These are phyloP conservation scores for Hippocampus abdominalis DNA, from an alignment of 2,113 vertebrate species.

Conservation along the genomic window DNA sequence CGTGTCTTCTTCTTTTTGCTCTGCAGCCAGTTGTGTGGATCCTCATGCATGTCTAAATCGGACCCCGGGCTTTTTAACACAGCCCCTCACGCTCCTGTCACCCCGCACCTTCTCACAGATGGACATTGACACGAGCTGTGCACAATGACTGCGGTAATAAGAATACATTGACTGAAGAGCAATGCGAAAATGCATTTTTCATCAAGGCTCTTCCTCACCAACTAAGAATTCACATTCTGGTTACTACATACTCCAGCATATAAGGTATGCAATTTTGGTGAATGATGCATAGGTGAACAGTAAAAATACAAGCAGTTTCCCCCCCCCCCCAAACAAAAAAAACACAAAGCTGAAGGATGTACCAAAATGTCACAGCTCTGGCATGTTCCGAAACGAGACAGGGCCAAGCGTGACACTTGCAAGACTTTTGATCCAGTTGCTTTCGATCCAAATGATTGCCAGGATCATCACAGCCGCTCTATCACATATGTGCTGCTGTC, in stretches of 20 bases:
- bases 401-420: slow-evolving; percentile 20
- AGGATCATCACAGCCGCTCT: slow-evolving; percentile 31
- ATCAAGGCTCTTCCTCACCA: slow-evolving; percentile 30
- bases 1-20: slow-evolving; percentile 25
- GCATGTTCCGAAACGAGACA: slow-evolving; percentile 2
- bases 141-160: slow-evolving; percentile 74
- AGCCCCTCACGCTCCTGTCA: slow-evolving; percentile 41
- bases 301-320: not conserved
- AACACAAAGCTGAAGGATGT: not conserved
- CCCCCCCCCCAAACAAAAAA: not conserved
- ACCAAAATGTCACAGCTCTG: slow-evolving; percentile 17
- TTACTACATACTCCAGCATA: slow-evolving; percentile 13
- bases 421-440: slow-evolving; percentile 39
- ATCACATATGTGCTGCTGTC: slow-evolving; percentile 24
- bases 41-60: slow-evolving; percentile 67
- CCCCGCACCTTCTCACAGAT: slow-evolving; percentile 43
- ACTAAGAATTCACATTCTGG: not conserved
- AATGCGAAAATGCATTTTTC: slow-evolving; percentile 32
- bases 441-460: slow-evolving; percentile 36
- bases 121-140: slow-evolving; percentile 70
- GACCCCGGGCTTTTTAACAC: slow-evolving; percentile 60
- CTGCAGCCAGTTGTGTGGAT: slow-evolving; percentile 30
- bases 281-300: slow-evolving; percentile 19
- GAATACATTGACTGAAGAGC: slow-evolving; percentile 60
- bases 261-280: slow-evolving; percentile 5